phyloP scores from a whole-genome alignment of 1,140 invertebrate species.

The Triops longicaudatus region DNA sequence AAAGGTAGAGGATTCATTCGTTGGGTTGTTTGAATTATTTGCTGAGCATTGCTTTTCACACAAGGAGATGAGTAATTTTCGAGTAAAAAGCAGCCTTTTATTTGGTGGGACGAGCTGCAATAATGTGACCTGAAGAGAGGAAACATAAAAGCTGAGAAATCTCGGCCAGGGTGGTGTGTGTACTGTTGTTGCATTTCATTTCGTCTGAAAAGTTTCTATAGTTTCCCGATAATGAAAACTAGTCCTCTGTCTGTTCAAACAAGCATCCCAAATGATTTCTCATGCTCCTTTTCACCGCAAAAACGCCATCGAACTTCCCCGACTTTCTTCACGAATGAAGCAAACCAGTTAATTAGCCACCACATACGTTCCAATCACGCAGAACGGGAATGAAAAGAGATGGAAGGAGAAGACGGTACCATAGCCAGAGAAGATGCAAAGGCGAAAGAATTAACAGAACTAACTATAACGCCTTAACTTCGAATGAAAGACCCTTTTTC shows the following conservation, averaged over 20 bases:
- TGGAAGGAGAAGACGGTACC: background rate
- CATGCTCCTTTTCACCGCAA: constrained; percentile 1
- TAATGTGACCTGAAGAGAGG: background rate
- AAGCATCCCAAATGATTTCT: constrained; percentile 7
- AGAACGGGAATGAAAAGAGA: background rate
- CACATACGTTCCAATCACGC: constrained; percentile 5
- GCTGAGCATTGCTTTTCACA: background rate
- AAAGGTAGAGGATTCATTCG: background rate
- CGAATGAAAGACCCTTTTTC: background rate
- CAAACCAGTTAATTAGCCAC: constrained; percentile 6
- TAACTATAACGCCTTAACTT: background rate
- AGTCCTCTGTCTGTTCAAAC: background rate
- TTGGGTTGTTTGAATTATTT: background rate
- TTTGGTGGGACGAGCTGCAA: background rate
- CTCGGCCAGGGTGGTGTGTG: background rate
- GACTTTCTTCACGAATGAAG: background rate
- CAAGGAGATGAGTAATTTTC: constrained; percentile 4
- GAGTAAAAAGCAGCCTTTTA: background rate
- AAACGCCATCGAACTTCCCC: background rate
- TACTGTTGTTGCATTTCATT: constrained; percentile 3
- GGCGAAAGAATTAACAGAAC: background rate
- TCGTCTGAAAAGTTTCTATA: background rate
- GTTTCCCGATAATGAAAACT: constrained; percentile 15
- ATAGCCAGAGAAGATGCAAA: background rate
- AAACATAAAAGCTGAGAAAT: background rate